These are phyloP conservation scores for Chrysolina haemoptera DNA, from an alignment of 2,888 invertebrate species.

Conservation along the genomic window DNA sequence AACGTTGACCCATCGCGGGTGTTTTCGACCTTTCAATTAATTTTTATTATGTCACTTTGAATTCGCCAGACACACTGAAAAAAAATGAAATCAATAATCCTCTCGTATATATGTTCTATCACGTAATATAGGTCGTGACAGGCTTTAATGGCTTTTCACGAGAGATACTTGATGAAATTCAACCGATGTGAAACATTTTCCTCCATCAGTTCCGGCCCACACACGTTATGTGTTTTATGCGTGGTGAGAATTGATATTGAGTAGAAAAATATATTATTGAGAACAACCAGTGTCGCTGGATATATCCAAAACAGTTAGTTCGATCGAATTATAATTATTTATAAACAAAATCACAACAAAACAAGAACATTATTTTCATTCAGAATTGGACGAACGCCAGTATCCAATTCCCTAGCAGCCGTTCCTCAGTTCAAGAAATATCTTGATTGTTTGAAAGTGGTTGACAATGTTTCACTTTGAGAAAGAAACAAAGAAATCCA, in stretches of 20 bases:
- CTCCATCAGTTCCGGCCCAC: conserved; percentile 1
- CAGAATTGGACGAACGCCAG: no score
- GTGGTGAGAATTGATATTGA: not conserved
- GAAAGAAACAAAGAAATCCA: no score
- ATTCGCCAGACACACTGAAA: not conserved
- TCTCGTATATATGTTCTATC: conserved; percentile 11
- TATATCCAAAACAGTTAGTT: no score
- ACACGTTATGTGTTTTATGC: not conserved
- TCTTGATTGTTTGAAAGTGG: no score
- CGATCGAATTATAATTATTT: no score
- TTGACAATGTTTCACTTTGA: no score
- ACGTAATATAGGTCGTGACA: conserved; percentile 12
- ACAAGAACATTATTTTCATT: no score
- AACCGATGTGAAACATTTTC: not conserved
- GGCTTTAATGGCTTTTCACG: conserved; percentile 18
- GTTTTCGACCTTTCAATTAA: conserved; percentile 12
- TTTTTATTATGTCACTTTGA: conserved; percentile 12
- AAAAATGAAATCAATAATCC: conserved; percentile 22
- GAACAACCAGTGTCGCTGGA: no score
- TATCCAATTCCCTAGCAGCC: no score
- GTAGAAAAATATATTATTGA: not conserved
- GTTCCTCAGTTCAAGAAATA: no score
- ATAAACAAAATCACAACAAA: no score
- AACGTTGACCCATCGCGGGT: not conserved
- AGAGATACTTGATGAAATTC: conserved; percentile 1